Base-by-base conservation (phyloP, 1,140 invertebrate species). In the Chymomyza costata region DNA sequence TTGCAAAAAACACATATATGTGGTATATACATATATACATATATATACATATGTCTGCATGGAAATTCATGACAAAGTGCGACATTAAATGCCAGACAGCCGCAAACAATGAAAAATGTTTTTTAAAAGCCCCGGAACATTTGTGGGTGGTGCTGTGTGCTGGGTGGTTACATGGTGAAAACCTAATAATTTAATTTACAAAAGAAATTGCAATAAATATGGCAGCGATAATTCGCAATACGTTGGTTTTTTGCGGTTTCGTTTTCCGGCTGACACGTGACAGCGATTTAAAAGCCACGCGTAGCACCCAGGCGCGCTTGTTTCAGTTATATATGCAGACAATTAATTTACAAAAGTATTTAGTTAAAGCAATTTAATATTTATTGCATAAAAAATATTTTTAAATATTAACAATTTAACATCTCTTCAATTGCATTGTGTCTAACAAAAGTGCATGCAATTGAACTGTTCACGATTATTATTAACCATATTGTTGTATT, bases 91-190 rank as follows among this genome's bases (percentile, higher is more conserved):
- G 11, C 55, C 73, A 80, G 71, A 73, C 73, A 73, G 73, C 73
- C 68, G 73, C 73, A 80, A 80, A 80, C 73, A 80, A 80, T 80
- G 73, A 80, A 80, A 73, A 80, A 80, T 80, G 73, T 65, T 51
- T 56, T 57, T 3, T 47, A 51, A 58, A 46, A 21, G 6, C 40
- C n/a, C 6, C 59, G 54, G 49, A 54, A 5, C 8, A 25, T 25
- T 25, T 25, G 11, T 38, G 35, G 11, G 35, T 16, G 35, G 35
- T 13, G 35, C 69, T 31, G n/a, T 34, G 35, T 32, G 66, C 56
- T 61, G 31, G 34, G 15, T 19, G 59, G 45, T 39, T 64, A 32
- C 25, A 19, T 31, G 18, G 28, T 16, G 15, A 17, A 16, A 32
- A 31, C 54, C 43, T 54, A 54, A 59, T 64, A 61, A 76, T 76